These are phyloP conservation scores for Eunapius fragilis DNA, from an alignment of 37 sponge, comb jelly and placozoan genomes.

Conservation along the genomic window DNA sequence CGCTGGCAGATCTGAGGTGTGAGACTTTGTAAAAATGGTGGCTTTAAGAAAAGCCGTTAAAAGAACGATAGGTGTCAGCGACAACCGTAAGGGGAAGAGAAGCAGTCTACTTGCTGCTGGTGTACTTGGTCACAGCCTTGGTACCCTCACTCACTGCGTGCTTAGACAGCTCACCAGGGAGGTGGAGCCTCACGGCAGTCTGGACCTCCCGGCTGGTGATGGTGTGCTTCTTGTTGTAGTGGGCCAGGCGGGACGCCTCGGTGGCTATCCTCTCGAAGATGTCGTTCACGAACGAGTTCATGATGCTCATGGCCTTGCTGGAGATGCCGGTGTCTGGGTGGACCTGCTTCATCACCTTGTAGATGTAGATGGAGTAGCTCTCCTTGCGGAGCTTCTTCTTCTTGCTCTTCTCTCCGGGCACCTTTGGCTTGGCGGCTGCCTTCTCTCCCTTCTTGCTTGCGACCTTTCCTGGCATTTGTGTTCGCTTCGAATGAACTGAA, in stretches of 20 bases:
- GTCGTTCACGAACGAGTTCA: conserved; percentile 97
- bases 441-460: conserved; percentile 82
- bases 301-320: conserved; percentile 96
- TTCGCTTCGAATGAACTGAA: background rate
- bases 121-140: conserved; percentile 98
- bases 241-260: conserved; percentile 89
- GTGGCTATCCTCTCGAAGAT: conserved; percentile 92
- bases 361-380: conserved; percentile 96
- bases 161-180: conserved; percentile 93
- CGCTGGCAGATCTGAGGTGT: too few species aligned
- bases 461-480: conserved; percentile 82
- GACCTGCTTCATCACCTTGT: conserved; percentile 96
- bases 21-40: too few species aligned
- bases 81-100: too few species aligned
- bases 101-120: conserved; percentile 86
- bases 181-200: conserved; percentile 91
- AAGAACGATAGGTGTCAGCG: too few species aligned
- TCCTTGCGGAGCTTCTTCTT: conserved; percentile 80
- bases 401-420: conserved; percentile 55
- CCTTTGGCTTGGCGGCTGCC: conserved; percentile 34
- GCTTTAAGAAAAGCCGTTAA: too few species aligned
- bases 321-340: conserved; percentile 96
- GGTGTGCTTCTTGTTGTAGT: conserved; percentile 96
- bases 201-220: conserved; percentile 93
- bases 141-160: conserved; percentile 95